phyloP scores from a whole-genome alignment of 2,797 vertebrate genomes.

The Paramormyrops hopkinsi region DNA sequence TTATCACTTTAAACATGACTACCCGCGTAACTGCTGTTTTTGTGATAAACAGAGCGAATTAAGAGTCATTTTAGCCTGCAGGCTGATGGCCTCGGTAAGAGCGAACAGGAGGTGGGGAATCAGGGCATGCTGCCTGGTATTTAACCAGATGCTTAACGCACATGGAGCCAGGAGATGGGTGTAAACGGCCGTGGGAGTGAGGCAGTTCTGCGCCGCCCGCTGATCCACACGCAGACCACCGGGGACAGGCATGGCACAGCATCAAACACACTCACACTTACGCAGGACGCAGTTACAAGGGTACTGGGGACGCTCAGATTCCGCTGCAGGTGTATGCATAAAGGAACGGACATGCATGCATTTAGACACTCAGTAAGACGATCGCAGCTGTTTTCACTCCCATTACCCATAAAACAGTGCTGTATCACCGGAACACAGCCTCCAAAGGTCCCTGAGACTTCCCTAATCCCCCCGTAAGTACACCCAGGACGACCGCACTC shows the following conservation, averaged over 20 bases:
- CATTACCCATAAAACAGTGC: neutral
- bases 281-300: neutral
- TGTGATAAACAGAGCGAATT: neutral
- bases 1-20: neutral
- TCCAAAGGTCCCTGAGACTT: neutral
- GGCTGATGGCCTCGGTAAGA: neutral
- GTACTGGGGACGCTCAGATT: neutral
- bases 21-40: neutral
- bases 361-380: neutral
- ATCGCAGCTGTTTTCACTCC: neutral
- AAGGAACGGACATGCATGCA: neutral
- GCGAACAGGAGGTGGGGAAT: neutral
- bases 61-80: neutral
- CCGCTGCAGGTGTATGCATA: neutral
- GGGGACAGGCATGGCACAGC: neutral
- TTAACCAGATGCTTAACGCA: constrained; percentile 2
- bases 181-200: neutral
- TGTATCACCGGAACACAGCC: neutral
- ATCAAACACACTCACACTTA: neutral
- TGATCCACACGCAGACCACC: neutral
- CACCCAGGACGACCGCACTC: neutral
- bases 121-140: neutral
- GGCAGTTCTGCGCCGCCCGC: neutral
- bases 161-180: neutral
- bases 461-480: neutral